Percentiles rank a stretch among this genome's conserved stretches.
phyloP scores from a whole-genome alignment of 2,797 vertebrate species.

The Pipistrellus kuhlii region DNA sequence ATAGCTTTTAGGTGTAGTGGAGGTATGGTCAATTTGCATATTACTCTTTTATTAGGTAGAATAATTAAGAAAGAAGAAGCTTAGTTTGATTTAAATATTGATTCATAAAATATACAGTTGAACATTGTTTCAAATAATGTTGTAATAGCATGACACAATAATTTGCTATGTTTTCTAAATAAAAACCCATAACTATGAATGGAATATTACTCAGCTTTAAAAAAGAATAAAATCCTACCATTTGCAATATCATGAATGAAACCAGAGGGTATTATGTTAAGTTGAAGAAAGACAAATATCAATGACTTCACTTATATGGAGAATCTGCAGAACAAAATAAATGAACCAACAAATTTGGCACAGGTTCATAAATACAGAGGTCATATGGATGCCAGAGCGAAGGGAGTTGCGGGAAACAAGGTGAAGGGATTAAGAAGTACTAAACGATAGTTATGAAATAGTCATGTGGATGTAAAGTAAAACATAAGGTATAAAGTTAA shows the following conservation, averaged over 20 bases:
- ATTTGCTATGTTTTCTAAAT: neutral
- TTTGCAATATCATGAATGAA: neutral
- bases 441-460: neutral
- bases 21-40: too few species aligned
- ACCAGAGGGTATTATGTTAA: neutral
- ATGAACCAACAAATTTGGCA: neutral
- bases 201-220: neutral
- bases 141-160: neutral
- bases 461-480: neutral
- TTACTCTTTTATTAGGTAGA: too few species aligned
- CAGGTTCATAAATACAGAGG: neutral
- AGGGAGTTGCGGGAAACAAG: neutral
- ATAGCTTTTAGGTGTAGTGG: too few species aligned
- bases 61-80: neutral
- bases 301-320: neutral
- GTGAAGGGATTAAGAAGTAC: neutral
- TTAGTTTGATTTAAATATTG: neutral
- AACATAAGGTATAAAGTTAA: neutral
- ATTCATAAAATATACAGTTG: neutral
- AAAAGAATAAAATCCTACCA: neutral
- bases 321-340: neutral
- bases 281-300: neutral
- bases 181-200: neutral
- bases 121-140: neutral
- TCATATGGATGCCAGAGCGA: neutral